Base-by-base conservation (phyloP, 2,797 vertebrate species). In the Bothrops alternatus region DNA sequence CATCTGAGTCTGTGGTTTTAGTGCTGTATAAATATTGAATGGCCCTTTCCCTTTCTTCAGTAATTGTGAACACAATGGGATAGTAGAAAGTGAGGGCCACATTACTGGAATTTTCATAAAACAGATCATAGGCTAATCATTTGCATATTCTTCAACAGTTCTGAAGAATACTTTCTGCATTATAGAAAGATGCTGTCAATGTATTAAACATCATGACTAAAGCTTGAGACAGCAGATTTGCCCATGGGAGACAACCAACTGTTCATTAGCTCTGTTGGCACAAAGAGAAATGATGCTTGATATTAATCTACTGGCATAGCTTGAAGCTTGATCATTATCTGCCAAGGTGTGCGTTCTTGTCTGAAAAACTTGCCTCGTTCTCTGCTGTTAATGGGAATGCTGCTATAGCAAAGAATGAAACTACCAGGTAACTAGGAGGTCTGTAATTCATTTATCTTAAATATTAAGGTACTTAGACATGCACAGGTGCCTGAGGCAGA, bases 261-360 rank as follows among this genome's bases (percentile, higher is more conserved):
- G 94, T 53, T 96, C 95, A 90, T 96, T 96, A 96, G 96, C 96
- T 95, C 95, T 94, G 95, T 95, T 96, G 96, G 96, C 97, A 97
- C 0, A 0, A 12, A 96, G 95, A 96, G 92, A 96, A 96, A 96
- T 96, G 92, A 95, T 93, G 95, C 95, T 96, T 96, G 96, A 96
- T 96, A 95, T 88, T 93, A 95, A 96, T 95, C 95, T 94, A 94
- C 90, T 94, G 93, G 96, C 95, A 96, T 93, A 93, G 93, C 20
- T 91, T 89, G 61, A 87, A 93, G 91, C 28, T 95, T 95, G 96
- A 96, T 96, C 95, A 73, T 96, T 96, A 95, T 96, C 96, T 94
- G 92, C 82, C 95, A 95, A 96, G 96, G 96, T 95, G 96, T 94
- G 96, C 91, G 89, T 95, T 94, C 93, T 96, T 65, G 0, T 94